Percentiles rank a stretch among this genome's conserved stretches.
Conservation (phyloP, 2,888 invertebrate species). For the Leptinotarsa rubiginosa region DNA sequence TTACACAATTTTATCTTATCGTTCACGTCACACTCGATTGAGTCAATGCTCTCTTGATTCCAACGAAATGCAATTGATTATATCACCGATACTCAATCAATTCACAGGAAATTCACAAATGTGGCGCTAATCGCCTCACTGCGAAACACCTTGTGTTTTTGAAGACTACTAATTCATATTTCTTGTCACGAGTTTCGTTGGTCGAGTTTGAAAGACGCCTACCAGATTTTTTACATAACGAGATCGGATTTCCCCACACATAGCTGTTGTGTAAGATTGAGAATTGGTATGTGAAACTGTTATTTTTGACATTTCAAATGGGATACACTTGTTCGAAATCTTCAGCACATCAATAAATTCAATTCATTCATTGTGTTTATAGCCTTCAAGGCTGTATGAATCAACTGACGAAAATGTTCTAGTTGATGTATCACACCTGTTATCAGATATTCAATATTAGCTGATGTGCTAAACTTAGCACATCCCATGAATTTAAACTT, state of each 20-base stretch:
- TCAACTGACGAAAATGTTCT: not conserved
- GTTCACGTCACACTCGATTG: not conserved
- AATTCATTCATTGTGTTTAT: not conserved
- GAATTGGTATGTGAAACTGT: too few species aligned
- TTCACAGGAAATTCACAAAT: not conserved
- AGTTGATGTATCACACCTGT: not conserved
- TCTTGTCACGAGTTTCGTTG: not conserved
- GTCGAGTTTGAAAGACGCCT: not conserved
- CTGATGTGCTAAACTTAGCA: not conserved
- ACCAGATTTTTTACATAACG: not conserved
- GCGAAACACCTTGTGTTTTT: too few species aligned
- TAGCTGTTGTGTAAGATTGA: too few species aligned
- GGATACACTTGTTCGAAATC: too few species aligned
- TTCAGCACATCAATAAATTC: too few species aligned
- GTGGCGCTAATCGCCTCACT: too few species aligned
- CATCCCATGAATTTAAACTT: too few species aligned
- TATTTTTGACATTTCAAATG: too few species aligned
- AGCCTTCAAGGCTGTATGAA: not conserved
- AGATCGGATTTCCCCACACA: too few species aligned
- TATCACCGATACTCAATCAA: not conserved
- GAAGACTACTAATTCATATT: not conserved
- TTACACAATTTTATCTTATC: not conserved
- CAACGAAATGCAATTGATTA: not conserved
- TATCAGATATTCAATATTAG: slow-evolving; percentile 7
- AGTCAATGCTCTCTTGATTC: not conserved